Conservation (phyloP, 2,888 invertebrate genomes). For the Aleiodes testaceus region DNA sequence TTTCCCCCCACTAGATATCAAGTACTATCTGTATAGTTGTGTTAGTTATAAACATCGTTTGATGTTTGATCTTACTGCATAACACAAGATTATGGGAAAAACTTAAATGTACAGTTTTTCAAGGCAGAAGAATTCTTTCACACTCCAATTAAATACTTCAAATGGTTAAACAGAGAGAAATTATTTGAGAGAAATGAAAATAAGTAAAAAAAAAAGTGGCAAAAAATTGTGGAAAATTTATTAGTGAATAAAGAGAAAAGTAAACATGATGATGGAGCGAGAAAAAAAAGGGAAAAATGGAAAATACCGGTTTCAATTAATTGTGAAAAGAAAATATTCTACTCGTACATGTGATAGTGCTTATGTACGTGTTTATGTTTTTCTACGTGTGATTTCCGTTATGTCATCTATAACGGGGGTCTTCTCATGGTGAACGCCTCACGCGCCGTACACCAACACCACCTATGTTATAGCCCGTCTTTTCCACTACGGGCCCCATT, state of each 20-base stretch:
- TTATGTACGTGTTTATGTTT: slow-evolving; percentile 24
- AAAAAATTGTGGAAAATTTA: slow-evolving; percentile 4
- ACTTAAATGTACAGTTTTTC: slow-evolving; percentile 18
- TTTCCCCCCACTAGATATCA: too few species aligned
- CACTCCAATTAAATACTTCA: slow-evolving; percentile 12
- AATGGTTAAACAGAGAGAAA: slow-evolving; percentile 1
- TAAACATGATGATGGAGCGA: slow-evolving; percentile 18
- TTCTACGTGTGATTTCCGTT: slow-evolving; percentile 52
- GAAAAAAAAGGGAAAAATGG: slow-evolving; percentile 4
- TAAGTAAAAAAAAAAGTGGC: neutral
- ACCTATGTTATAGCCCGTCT: slow-evolving; percentile 26
- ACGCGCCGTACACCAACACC: neutral
- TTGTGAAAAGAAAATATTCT: slow-evolving; percentile 49
- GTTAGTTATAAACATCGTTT: neutral
- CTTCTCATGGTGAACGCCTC: slow-evolving; percentile 28
- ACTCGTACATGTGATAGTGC: slow-evolving; percentile 20
- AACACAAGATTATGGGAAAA: slow-evolving; percentile 18
- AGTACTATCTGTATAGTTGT: neutral
- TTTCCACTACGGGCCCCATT: slow-evolving; percentile 27
- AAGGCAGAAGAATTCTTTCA: neutral
- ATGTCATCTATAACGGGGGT: slow-evolving; percentile 57
- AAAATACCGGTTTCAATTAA: slow-evolving; percentile 32
- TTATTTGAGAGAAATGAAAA: neutral
- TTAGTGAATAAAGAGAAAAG: slow-evolving; percentile 11
- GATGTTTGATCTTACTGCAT: neutral